These are phyloP conservation scores for Temnothorax rugatulus DNA, from an alignment of 2,888 invertebrate genomes.

Conservation along the genomic window DNA sequence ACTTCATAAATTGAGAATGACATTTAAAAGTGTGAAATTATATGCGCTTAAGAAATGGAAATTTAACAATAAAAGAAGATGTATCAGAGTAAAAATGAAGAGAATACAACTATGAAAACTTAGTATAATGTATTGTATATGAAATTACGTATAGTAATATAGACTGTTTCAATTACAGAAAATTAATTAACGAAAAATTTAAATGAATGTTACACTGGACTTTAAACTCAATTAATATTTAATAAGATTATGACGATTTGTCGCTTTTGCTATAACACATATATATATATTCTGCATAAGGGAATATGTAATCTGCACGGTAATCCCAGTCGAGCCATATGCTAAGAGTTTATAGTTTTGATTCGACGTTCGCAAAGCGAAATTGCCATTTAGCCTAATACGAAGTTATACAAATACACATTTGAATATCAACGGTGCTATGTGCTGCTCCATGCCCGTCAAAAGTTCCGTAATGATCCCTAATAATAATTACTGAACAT, in stretches of 20 bases:
- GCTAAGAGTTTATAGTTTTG: conserved; percentile 43
- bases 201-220: not conserved
- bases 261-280: conserved; percentile 5
- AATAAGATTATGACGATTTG: not conserved
- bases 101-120: not conserved
- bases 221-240: not conserved
- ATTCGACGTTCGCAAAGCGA: conserved; percentile 25
- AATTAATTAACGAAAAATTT: conserved; percentile 20
- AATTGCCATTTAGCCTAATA: conserved; percentile 33
- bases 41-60: not conserved
- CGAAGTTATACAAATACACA: conserved; percentile 2
- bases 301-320: not conserved
- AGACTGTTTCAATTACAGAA: not conserved
- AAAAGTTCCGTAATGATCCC: conserved; percentile 40
- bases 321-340: conserved; percentile 8
- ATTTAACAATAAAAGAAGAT: conserved; percentile 5
- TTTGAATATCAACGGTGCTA: not conserved
- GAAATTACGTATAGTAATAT: not conserved
- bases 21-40: conserved; percentile 12
- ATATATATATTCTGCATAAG: not conserved
- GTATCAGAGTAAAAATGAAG: not conserved
- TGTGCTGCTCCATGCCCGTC: not conserved
- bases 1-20: conserved; percentile 22
- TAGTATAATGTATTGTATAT: not conserved
- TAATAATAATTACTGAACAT: conserved; percentile 37